Base-by-base conservation (phyloP, 2,888 invertebrate genomes). In the Trichogramma evanescens region DNA sequence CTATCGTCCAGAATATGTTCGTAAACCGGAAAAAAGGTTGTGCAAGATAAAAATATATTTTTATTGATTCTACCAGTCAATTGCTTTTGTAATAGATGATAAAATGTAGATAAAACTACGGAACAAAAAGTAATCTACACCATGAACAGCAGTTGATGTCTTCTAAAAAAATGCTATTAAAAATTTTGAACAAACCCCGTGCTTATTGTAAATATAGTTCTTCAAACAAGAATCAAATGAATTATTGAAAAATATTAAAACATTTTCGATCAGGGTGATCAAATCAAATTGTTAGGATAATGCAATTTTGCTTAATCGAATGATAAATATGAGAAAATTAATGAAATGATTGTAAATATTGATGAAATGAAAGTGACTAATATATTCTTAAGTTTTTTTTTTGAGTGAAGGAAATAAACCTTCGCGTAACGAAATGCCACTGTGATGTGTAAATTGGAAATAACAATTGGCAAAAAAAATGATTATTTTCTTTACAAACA, bases 1-100 rank as follows among this genome's bases (percentile, higher is more conserved):
- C 62, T 67, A 60, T 63, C 69, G 60, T 69, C 69, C 61, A 69
- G 67, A 64, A 57, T 58, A 54, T 67, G 65, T 62, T 67, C 65
- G 54, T 67, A 65, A 64, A 59, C 45, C 39, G 52, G n/a, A 51
- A 9, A 40, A 13, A 54, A 56, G 52, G 4, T 43, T n/a, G 45
- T 50, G 62, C 61, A 58, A 55, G 59, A 63, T 43, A 63, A 58
- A 52, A 63, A 59, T 42, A 56, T 69, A 54, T 65, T 64, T 64
- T 64, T 64, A 64, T 62, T 59, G 49, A 62, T 58, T 58, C 57
- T 58, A 58, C 50, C n/a, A 57, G 59, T 61, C 59, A 62, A 62
- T 64, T 39, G 5, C 54, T 46, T 50, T 42, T 60, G 26, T 26
- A 26, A 26, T 26, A 26, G 26, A 26, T 26, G 26, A 26, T 26